These are phyloP conservation scores for Luperina testacea DNA, from an alignment of 2,888 invertebrate genomes.

Conservation along the genomic window DNA sequence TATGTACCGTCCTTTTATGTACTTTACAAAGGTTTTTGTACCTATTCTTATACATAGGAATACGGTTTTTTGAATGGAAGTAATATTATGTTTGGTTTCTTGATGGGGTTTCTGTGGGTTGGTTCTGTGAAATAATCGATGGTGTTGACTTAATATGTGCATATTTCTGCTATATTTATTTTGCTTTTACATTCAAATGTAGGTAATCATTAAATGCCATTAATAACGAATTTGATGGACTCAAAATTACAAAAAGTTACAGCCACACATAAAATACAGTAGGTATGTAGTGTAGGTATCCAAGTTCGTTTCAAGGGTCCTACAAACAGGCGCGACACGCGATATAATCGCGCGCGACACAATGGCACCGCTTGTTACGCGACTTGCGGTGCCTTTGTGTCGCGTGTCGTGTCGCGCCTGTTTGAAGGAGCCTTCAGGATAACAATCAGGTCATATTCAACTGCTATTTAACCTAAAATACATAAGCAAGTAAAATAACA, in stretches of 20 bases:
- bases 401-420: too few species aligned
- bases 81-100: constrained; percentile 19
- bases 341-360: too few species aligned
- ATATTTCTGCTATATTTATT: neutral
- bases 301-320: neutral
- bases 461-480: neutral
- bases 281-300: neutral
- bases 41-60: constrained; percentile 14
- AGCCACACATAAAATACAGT: neutral
- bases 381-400: too few species aligned
- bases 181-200: neutral
- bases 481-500: neutral
- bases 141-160: neutral
- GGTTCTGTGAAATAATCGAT: neutral
- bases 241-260: neutral
- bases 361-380: too few species aligned
- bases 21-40: constrained; percentile 42
- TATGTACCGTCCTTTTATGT: constrained; percentile 35
- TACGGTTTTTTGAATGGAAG: constrained; percentile 20
- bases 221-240: neutral
- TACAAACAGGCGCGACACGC: too few species aligned
- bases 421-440: neutral
- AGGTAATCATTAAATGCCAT: neutral
- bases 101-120: neutral
- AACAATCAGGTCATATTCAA: neutral